Percentiles rank a stretch among this genome's conserved stretches.
Conservation (phyloP, 1,140 invertebrate genomes). For the Neodiprion lecontei region DNA sequence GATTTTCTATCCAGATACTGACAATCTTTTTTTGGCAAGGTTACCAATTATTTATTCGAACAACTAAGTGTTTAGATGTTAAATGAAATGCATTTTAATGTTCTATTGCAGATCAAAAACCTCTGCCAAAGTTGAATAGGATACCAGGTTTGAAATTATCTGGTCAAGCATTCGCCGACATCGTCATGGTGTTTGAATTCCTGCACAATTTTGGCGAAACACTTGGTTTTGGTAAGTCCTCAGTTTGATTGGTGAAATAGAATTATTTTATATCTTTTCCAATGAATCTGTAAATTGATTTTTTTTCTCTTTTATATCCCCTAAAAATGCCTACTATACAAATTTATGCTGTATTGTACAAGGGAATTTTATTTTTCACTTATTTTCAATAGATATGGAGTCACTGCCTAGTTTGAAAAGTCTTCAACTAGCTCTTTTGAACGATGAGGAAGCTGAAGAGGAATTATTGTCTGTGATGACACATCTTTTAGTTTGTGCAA, state of each 20-base stretch:
- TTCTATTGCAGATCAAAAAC: conserved; percentile 66
- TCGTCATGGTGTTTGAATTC: conserved; percentile 95
- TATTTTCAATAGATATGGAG: conserved; percentile 75
- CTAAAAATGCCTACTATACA: no score
- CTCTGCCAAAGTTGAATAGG: conserved; percentile 78
- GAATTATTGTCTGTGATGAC: conserved; percentile 88
- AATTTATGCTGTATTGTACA: no score
- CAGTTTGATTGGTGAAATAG: conserved; percentile 1
- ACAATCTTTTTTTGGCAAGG: conserved; percentile 10
- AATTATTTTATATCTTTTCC: no score
- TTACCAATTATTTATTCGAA: not conserved
- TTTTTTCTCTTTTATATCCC: no score
- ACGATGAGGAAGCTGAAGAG: conserved; percentile 85
- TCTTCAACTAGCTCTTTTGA: conserved; percentile 84
- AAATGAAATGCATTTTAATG: not conserved
- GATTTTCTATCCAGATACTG: not conserved
- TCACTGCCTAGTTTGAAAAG: conserved; percentile 85
- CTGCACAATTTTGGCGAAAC: conserved; percentile 94
- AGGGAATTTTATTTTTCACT: no score
- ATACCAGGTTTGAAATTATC: conserved; percentile 83
- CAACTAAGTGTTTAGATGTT: not conserved
- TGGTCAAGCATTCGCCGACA: conserved; percentile 88
- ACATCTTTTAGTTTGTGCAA: conserved; percentile 89
- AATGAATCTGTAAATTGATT: no score
- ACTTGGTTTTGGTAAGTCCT: conserved; percentile 82